A percentile compares a stretch with the other conserved stretches of the same genome.
These are phyloP conservation scores for Lacerta viridis DNA, from an alignment of 2,797 vertebrate genomes.

Conservation along the genomic window DNA sequence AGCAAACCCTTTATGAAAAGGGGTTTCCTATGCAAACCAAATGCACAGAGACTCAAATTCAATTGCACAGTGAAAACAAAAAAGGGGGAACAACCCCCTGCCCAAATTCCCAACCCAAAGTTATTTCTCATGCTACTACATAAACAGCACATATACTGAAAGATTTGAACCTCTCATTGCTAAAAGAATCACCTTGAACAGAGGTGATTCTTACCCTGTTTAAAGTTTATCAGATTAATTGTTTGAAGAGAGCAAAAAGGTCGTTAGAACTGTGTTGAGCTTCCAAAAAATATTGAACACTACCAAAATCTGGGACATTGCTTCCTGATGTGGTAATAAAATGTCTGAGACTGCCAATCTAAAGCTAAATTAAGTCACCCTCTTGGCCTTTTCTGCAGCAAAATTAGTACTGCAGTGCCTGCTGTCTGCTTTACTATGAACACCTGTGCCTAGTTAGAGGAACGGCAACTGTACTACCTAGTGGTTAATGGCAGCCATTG, in stretches of 20 bases:
- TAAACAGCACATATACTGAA: neutral
- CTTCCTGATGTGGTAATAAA: neutral
- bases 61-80: neutral
- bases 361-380: constrained; percentile 19
- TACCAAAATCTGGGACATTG: constrained; percentile 23
- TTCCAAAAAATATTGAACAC: constrained; percentile 38
- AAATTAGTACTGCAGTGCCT: constrained; percentile 33
- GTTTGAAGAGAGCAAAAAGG: neutral
- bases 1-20: neutral
- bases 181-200: neutral
- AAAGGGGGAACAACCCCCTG: constrained; percentile 14
- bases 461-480: constrained; percentile 42
- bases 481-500: neutral
- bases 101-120: constrained; percentile 17
- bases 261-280: constrained; percentile 9
- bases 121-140: neutral
- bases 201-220: neutral
- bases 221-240: constrained; percentile 37
- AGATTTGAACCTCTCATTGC: neutral
- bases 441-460: constrained; percentile 30
- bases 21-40: neutral
- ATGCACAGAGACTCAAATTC: neutral
- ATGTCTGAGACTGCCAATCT: constrained; percentile 38
- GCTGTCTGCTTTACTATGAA: constrained; percentile 51
- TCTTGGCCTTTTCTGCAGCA: constrained; percentile 1